A percentile compares a stretch with the other conserved stretches of the same genome.
Evolutionary conservation across 1,140 invertebrate species (phyloP).

Genomic region (Bicyclus anynana): DNA sequence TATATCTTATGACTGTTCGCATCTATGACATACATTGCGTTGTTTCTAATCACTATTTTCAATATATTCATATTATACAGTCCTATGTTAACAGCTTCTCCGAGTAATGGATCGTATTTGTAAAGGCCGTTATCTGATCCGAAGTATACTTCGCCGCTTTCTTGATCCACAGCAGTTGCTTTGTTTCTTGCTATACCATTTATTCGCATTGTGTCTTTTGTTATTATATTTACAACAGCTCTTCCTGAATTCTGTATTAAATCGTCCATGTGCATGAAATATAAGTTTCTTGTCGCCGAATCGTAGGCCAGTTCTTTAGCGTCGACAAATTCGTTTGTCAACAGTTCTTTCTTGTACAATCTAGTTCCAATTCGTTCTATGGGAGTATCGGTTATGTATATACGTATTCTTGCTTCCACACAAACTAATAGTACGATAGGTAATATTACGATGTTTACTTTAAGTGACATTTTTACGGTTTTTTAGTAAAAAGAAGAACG

Average conservation of each 20-base stretch:
- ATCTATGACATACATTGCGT: constrained; percentile 60
- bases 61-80: constrained; percentile 62
- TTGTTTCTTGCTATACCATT: constrained; percentile 58
- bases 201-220: constrained; percentile 52
- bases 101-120: constrained; percentile 51
- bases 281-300: constrained; percentile 56
- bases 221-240: constrained; percentile 56
- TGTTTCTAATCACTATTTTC: constrained; percentile 59
- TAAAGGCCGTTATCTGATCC: constrained; percentile 64
- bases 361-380: constrained; percentile 49
- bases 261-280: constrained; percentile 69
- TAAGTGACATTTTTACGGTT: constrained; percentile 15
- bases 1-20: constrained; percentile 63
- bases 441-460: constrained; percentile 5
- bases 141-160: constrained; percentile 61
- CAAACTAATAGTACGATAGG: constrained; percentile 6
- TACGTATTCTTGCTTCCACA: constrained; percentile 37
- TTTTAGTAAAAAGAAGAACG: constrained; percentile 11
- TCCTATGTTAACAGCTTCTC: constrained; percentile 49
- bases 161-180: constrained; percentile 56
- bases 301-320: constrained; percentile 62
- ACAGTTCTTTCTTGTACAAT: constrained; percentile 54
- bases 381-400: constrained; percentile 50
- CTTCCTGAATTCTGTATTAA: constrained; percentile 58
- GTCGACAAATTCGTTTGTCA: constrained; percentile 45